Percentiles rank a stretch among this genome's conserved stretches.
These are phyloP conservation scores for Bujurquina vittata DNA, from an alignment of 2,113 vertebrate genomes.

Conservation along the genomic window DNA sequence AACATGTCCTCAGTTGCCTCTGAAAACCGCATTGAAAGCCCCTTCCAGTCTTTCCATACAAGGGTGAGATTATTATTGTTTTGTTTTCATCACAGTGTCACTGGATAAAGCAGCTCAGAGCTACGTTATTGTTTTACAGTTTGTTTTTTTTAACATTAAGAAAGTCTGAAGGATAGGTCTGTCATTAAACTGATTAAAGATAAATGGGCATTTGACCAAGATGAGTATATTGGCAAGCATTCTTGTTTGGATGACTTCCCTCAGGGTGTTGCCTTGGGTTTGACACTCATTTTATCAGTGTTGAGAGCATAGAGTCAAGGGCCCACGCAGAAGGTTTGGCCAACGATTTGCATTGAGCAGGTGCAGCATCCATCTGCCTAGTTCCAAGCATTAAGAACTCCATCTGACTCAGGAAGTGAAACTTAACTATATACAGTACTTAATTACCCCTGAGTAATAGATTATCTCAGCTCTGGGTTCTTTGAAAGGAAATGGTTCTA, in stretches of 20 bases:
- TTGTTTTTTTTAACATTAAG: conserved; percentile 24
- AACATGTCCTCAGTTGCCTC: conserved; percentile 69
- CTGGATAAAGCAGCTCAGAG: not conserved
- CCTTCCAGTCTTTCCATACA: conserved; percentile 68
- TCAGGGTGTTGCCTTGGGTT: conserved; percentile 45
- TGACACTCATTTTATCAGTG: conserved; percentile 60
- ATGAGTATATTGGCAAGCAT: conserved; percentile 30
- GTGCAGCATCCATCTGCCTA: conserved; percentile 69
- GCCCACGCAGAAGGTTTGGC: conserved; percentile 53
- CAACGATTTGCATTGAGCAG: conserved; percentile 50
- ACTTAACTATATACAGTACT: conserved; percentile 11
- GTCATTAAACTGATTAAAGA: conserved; percentile 27
- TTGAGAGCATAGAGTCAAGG: conserved; percentile 49
- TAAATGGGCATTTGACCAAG: conserved; percentile 42
- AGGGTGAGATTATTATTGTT: conserved; percentile 83
- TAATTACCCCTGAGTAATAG: conserved; percentile 38
- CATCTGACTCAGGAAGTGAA: conserved; percentile 42
- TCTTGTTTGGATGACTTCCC: conserved; percentile 52
- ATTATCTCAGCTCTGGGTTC: not conserved
- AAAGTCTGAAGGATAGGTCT: not conserved
- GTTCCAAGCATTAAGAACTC: conserved; percentile 49
- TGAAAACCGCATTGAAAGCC: conserved; percentile 47
- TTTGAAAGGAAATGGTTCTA: not conserved
- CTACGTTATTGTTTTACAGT: not conserved
- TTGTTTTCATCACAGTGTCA: conserved; percentile 5